Evolutionary conservation across 2,888 invertebrate species (phyloP).

Genomic region (Gastracanthus pulcherrimus): DNA sequence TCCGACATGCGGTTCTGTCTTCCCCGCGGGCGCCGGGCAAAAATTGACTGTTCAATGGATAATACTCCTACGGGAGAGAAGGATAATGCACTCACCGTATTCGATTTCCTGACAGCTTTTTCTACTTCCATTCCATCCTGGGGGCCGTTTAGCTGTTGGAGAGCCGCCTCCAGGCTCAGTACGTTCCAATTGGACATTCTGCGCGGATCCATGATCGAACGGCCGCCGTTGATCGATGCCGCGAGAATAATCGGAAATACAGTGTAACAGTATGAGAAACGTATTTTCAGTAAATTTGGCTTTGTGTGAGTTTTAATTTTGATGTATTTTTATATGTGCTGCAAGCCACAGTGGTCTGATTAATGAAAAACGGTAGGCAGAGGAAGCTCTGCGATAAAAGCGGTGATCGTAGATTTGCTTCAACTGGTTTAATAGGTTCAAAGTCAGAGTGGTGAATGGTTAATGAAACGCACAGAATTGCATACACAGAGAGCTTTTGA

Average conservation of each 20-base stretch:
- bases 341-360: background rate
- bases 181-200: constrained; percentile 78
- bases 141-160: constrained; percentile 71
- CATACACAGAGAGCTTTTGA: too few relatives aligned
- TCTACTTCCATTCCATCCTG: constrained; percentile 68
- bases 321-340: background rate
- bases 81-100: constrained; percentile 68
- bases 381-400: background rate
- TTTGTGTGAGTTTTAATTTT: background rate
- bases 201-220: constrained; percentile 61
- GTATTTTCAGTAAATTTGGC: background rate
- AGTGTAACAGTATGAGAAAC: constrained; percentile 14
- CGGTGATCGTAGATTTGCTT: background rate
- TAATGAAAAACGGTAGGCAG: background rate
- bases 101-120: constrained; percentile 65
- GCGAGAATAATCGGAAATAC: constrained; percentile 40
- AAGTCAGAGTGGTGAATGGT: background rate
- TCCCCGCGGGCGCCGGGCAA: too few relatives aligned
- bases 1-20: too few relatives aligned
- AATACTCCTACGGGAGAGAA: background rate
- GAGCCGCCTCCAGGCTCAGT: constrained; percentile 74
- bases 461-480: too few relatives aligned
- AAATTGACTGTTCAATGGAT: background rate
- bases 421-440: background rate
- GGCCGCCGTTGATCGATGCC: constrained; percentile 22